Conservation (phyloP, 2,797 vertebrate genomes). For the Alcedo atthis region DNA sequence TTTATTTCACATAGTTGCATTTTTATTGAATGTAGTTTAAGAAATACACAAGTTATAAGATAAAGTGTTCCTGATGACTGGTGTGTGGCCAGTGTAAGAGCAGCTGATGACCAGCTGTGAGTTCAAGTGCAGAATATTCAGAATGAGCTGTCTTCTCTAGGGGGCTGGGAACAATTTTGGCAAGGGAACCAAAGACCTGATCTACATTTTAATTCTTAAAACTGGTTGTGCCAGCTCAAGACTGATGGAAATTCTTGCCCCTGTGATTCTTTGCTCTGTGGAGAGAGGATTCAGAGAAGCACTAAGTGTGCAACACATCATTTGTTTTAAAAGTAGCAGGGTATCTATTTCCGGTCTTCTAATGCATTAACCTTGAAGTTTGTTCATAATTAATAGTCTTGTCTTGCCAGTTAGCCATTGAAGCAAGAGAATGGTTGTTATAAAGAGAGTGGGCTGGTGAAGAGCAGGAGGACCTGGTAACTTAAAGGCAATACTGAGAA, state of each 20-base stretch:
- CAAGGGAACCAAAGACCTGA: neutral
- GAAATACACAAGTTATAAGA: neutral
- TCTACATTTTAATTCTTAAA: constrained; percentile 7
- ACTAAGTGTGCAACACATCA: neutral
- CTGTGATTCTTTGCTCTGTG: neutral
- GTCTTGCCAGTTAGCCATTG: neutral
- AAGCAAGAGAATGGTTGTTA: constrained; percentile 6
- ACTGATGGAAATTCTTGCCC: constrained; percentile 9
- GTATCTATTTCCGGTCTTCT: constrained; percentile 43
- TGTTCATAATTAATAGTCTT: neutral
- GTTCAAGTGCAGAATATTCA: neutral
- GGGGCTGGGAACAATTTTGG: neutral
- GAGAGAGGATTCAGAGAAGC: constrained; percentile 16
- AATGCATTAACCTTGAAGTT: constrained; percentile 24
- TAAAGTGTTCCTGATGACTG: neutral
- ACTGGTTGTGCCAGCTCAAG: neutral
- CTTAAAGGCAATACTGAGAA: neutral
- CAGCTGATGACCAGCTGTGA: neutral
- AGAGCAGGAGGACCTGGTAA: neutral
- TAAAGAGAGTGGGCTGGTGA: neutral
- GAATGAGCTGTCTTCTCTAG: neutral
- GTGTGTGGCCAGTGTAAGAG: neutral
- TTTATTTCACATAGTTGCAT: neutral
- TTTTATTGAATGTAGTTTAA: neutral
- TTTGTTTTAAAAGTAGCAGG: constrained; percentile 6